These are phyloP conservation scores for Netelia inedita DNA, from an alignment of 2,888 invertebrate species.

Conservation along the genomic window DNA sequence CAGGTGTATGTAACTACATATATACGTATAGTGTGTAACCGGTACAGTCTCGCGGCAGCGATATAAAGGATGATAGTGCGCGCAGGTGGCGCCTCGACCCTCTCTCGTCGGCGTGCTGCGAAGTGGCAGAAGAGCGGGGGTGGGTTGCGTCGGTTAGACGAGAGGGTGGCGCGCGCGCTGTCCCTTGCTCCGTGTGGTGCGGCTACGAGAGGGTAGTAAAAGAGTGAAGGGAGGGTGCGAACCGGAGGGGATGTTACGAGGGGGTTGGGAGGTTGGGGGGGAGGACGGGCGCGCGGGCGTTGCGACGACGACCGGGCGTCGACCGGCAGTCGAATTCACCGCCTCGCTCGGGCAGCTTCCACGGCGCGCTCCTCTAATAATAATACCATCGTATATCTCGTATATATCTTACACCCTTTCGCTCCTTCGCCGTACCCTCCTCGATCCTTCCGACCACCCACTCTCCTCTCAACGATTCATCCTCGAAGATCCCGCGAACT, in stretches of 20 bases:
- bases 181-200: conserved; percentile 62
- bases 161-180: conserved; percentile 65
- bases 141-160: conserved; percentile 58
- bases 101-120: conserved; percentile 39
- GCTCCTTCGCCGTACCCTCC: not conserved
- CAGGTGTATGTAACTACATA: not conserved
- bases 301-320: conserved; percentile 82
- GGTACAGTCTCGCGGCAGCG: not conserved
- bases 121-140: conserved; percentile 48
- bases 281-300: conserved; percentile 72
- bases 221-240: conserved; percentile 69
- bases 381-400: conserved; percentile 32
- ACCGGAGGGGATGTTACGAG: conserved; percentile 66
- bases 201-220: conserved; percentile 69
- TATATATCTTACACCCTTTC: not conserved
- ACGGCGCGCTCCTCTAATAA: conserved; percentile 58
- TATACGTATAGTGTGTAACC: not conserved
- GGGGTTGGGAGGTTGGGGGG: conserved; percentile 68
- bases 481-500: conserved; percentile 10
- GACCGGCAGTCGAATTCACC: conserved; percentile 82
- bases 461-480: conserved; percentile 24
- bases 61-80: conserved; percentile 52
- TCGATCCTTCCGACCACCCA: not conserved
- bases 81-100: conserved; percentile 70
- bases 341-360: conserved; percentile 77